A percentile compares a stretch with the other conserved stretches of the same genome.
Conservation (phyloP, 2,797 vertebrate genomes). For the Sardinella longiceps region DNA sequence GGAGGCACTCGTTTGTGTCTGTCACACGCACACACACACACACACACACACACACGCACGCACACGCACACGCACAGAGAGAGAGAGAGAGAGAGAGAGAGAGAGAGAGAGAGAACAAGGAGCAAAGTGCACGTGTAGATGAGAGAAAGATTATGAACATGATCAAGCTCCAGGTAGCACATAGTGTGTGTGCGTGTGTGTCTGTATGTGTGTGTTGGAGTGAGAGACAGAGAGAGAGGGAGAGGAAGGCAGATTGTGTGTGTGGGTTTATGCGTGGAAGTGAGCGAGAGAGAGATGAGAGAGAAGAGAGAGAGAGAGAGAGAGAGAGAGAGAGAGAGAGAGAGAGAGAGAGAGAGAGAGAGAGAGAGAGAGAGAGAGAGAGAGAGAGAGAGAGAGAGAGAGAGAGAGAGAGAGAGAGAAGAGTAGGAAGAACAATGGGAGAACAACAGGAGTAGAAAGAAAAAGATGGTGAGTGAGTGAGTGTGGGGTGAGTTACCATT, state of each 20-base stretch:
- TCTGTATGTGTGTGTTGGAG: neutral
- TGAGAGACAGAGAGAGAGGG: no score
- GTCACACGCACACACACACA: slow-evolving; percentile 31
- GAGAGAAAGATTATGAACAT: neutral
- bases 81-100: no score
- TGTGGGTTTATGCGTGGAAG: neutral
- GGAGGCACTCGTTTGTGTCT: slow-evolving; percentile 93
- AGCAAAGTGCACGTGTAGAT: no score
- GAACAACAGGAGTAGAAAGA: no score
- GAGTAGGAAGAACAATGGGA: no score
- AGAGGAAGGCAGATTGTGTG: no score
- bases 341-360: neutral
- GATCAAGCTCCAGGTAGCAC: neutral
- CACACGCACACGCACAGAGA: no score
- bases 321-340: slow-evolving; percentile 39
- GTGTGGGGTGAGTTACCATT: slow-evolving; percentile 75
- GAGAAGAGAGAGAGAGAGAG: neutral
- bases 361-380: no score
- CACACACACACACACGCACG: neutral
- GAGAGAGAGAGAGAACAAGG: neutral
- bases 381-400: neutral
- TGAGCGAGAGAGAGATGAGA: no score
- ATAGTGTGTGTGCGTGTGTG: neutral
- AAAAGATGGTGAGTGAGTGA: slow-evolving; percentile 8
- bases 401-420: no score